Evolutionary conservation across 2,113 vertebrate genomes (phyloP).

Genomic region (Eulacestoma nigropectus): DNA sequence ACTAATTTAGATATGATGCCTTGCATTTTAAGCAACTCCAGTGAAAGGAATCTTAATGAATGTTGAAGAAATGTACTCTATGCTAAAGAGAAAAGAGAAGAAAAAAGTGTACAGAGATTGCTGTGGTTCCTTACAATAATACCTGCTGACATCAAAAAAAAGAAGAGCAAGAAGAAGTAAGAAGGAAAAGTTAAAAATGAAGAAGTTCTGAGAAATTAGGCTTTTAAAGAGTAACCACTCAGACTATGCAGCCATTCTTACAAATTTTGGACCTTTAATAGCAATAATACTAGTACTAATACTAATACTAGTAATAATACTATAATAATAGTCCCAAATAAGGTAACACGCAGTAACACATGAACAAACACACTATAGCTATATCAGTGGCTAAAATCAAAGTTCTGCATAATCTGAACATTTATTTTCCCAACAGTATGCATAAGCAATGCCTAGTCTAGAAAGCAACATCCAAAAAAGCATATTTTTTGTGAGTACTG

Average conservation of each 20-base stretch:
- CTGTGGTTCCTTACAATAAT: neutral
- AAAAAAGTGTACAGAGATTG: neutral
- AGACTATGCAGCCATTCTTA: neutral
- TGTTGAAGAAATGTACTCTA: neutral
- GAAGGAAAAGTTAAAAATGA: neutral
- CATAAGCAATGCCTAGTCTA: neutral
- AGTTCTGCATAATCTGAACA: neutral
- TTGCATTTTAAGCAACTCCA: neutral
- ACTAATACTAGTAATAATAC: too few species aligned
- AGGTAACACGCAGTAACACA: neutral
- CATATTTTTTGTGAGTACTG: neutral
- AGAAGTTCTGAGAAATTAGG: neutral
- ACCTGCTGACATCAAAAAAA: neutral
- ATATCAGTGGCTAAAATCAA: neutral
- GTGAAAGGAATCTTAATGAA: neutral
- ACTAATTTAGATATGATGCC: neutral
- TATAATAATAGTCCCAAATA: neutral
- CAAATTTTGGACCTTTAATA: neutral
- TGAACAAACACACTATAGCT: neutral
- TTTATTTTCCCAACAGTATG: neutral
- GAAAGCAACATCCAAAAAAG: neutral
- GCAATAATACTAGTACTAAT: neutral
- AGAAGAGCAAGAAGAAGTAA: rapidly evolving
- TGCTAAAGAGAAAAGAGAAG: neutral
- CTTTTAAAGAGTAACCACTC: neutral